phyloP scores from a whole-genome alignment of 1,140 invertebrate species.

The Pseudomyrmex pallidus region DNA sequence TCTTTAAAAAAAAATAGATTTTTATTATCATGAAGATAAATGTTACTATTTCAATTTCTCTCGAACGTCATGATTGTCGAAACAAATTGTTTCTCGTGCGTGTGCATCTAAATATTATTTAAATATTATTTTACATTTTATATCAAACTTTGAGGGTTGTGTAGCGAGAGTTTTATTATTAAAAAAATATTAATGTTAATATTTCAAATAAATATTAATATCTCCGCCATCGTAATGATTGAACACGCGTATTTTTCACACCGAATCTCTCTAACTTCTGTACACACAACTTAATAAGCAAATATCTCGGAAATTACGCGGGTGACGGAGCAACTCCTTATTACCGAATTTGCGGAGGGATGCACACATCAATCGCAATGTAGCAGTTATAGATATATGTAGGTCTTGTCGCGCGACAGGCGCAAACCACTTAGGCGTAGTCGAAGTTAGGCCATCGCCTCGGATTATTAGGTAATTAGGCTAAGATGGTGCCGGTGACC shows the following conservation, averaged over 20 bases:
- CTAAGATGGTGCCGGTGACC: constrained; percentile 80
- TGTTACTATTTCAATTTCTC: too few relatives aligned
- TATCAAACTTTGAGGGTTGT: too few relatives aligned
- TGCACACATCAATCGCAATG: constrained; percentile 57
- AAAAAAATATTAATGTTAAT: too few relatives aligned
- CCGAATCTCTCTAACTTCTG: neutral
- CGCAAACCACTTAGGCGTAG: constrained; percentile 70
- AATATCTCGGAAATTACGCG: neutral
- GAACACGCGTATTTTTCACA: neutral
- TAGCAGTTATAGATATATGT: constrained; percentile 69
- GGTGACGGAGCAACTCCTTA: neutral
- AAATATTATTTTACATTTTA: too few relatives aligned
- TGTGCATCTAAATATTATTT: too few relatives aligned
- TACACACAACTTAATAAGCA: neutral
- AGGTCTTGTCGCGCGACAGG: constrained; percentile 64
- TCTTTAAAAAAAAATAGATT: too few relatives aligned
- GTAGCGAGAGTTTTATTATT: too few relatives aligned
- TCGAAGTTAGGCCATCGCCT: constrained; percentile 80
- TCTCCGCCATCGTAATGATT: neutral
- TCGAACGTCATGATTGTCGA: too few relatives aligned
- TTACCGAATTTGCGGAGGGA: constrained; percentile 12
- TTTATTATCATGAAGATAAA: too few relatives aligned
- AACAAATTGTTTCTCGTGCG: too few relatives aligned
- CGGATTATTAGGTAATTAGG: constrained; percentile 82
- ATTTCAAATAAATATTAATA: too few relatives aligned